phyloP scores from a whole-genome alignment of 2,797 vertebrate genomes.

The Hafferia zeledoni region DNA sequence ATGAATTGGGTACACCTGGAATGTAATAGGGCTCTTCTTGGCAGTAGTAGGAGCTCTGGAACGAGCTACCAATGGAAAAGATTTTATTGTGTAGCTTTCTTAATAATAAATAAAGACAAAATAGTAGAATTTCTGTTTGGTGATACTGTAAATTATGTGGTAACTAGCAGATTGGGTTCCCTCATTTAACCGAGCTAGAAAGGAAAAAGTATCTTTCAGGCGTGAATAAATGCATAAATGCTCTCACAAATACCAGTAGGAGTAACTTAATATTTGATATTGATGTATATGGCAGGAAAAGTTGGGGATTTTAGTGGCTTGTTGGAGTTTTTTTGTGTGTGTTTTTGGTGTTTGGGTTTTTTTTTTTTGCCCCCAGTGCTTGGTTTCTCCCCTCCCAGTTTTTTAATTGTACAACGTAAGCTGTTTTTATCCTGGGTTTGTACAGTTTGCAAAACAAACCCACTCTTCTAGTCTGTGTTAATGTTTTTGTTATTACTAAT shows the following conservation, averaged over 20 bases:
- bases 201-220: background rate
- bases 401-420: background rate
- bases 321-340: background rate
- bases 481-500: background rate
- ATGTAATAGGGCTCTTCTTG: background rate
- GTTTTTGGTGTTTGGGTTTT: accelerated
- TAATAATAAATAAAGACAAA: background rate
- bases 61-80: background rate
- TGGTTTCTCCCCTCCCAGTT: background rate
- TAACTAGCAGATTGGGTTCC: background rate
- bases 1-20: background rate
- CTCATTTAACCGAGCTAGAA: background rate
- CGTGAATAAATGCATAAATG: background rate
- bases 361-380: background rate
- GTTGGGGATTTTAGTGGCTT: background rate
- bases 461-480: background rate
- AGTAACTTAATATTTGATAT: background rate
- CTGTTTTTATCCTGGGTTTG: background rate
- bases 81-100: background rate
- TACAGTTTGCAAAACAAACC: background rate
- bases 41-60: background rate
- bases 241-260: background rate
- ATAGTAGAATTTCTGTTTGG: background rate
- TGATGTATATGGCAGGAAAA: background rate
- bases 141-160: background rate